These are phyloP conservation scores for Drosophila prostipennis DNA, from an alignment of 2,888 invertebrate genomes.

Conservation along the genomic window DNA sequence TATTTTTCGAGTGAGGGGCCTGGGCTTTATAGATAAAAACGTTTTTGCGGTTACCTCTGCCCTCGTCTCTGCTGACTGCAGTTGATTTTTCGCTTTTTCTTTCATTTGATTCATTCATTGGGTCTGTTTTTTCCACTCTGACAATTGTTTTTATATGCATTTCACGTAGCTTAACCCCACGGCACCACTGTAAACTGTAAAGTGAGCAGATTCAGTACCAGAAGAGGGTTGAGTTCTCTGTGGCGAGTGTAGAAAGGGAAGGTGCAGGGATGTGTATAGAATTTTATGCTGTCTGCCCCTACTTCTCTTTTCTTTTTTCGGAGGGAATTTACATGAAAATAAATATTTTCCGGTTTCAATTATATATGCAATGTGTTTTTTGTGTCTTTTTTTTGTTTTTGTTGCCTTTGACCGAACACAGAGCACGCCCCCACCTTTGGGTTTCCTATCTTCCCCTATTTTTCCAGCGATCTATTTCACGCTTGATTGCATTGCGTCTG, in stretches of 20 bases:
- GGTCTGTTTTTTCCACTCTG: constrained; percentile 44
- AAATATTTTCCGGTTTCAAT: constrained; percentile 83
- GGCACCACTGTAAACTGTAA: constrained; percentile 43
- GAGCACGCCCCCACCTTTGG: constrained; percentile 20
- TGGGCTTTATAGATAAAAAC: constrained; percentile 68
- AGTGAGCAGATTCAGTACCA: constrained; percentile 28
- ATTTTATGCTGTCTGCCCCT: constrained; percentile 53
- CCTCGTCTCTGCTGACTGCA: constrained; percentile 30
- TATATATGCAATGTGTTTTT: constrained; percentile 53
- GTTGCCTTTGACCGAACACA: constrained; percentile 34
- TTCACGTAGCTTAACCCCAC: constrained; percentile 73
- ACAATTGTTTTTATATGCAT: constrained; percentile 75
- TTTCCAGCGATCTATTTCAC: constrained; percentile 68
- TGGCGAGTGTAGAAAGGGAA: constrained; percentile 15
- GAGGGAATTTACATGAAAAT: constrained; percentile 81
- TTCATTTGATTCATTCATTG: constrained; percentile 43
- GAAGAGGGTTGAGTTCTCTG: constrained; percentile 14
- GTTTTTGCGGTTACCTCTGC: constrained; percentile 35
- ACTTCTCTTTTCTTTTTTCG: constrained; percentile 34
- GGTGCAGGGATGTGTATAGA: constrained; percentile 32
- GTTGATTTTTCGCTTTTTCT: constrained; percentile 46
- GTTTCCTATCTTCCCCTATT: constrained; percentile 7
- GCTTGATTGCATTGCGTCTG: constrained; percentile 71
- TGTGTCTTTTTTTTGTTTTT: background rate
- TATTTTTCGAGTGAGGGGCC: constrained; percentile 31